Evolutionary conservation across 2,888 invertebrate species (phyloP).

Genomic region (Sinhomidia bicolor): DNA sequence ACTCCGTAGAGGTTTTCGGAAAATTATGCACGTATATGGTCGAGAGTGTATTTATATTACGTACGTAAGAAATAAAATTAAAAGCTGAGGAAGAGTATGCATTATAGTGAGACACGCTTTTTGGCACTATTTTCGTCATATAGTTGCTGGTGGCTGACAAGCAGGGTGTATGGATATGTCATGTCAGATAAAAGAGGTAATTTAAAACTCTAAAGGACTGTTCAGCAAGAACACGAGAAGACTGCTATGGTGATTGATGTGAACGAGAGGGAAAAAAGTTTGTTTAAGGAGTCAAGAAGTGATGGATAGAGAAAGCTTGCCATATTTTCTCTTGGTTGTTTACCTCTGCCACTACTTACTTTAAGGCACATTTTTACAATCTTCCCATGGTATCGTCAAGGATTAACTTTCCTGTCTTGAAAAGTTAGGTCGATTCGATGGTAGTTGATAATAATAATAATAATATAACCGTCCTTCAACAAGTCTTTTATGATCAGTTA

Average conservation of each 20-base stretch:
- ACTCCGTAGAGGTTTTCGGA: too few species aligned
- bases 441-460: background rate
- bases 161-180: slow-evolving; percentile 32
- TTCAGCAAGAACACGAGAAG: slow-evolving; percentile 13
- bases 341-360: background rate
- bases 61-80: too few species aligned
- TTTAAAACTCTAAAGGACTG: slow-evolving; percentile 42
- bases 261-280: slow-evolving; percentile 14
- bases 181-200: slow-evolving; percentile 53
- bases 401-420: background rate
- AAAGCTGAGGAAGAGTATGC: slow-evolving; percentile 8
- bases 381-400: background rate
- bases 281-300: background rate
- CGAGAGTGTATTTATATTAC: too few species aligned
- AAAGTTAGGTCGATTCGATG: background rate
- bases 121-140: background rate
- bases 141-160: background rate
- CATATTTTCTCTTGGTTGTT: background rate
- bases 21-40: too few species aligned
- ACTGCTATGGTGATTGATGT: slow-evolving; percentile 58
- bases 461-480: background rate
- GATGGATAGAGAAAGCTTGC: background rate
- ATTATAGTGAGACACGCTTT: background rate
- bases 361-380: background rate
- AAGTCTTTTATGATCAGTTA: background rate